Percentiles rank a stretch among this genome's conserved stretches.
Conservation (phyloP, 2,888 invertebrate species). For the Mantis religiosa region DNA sequence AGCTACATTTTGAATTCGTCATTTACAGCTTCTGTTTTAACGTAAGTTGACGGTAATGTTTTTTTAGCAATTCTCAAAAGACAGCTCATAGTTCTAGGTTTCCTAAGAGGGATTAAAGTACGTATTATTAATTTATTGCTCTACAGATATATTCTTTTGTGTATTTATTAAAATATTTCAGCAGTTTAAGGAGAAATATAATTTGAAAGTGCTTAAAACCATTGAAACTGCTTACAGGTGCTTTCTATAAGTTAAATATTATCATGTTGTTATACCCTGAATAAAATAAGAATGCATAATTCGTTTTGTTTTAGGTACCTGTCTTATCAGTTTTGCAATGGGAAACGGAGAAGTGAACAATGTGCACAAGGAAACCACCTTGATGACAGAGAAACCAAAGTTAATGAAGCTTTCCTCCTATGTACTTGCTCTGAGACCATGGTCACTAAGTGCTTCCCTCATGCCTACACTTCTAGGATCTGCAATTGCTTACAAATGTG, state of each 20-base stretch:
- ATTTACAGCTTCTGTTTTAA: too few species aligned
- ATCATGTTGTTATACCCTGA: background rate
- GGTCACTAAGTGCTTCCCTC: slow-evolving; percentile 89
- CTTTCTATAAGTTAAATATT: background rate
- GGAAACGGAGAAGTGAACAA: slow-evolving; percentile 18
- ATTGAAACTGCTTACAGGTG: background rate
- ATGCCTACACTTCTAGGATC: slow-evolving; percentile 88
- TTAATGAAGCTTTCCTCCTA: slow-evolving; percentile 87
- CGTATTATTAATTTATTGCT: too few species aligned
- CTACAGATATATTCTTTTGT: background rate
- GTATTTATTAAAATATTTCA: background rate
- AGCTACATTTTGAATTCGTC: too few species aligned
- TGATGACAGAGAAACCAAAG: slow-evolving; percentile 42
- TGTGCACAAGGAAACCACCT: slow-evolving; percentile 5
- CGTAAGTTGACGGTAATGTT: too few species aligned
- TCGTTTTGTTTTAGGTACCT: background rate
- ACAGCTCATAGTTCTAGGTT: too few species aligned
- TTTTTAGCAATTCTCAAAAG: too few species aligned
- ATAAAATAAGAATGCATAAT: background rate
- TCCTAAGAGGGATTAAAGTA: too few species aligned
- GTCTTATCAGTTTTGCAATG: slow-evolving; percentile 3
- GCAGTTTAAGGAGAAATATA: background rate
- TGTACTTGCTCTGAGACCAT: slow-evolving; percentile 83
- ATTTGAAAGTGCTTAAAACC: background rate
- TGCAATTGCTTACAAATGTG: slow-evolving; percentile 76